Base-by-base conservation (phyloP, 1,140 invertebrate species). In the Melanaphis sacchari region DNA sequence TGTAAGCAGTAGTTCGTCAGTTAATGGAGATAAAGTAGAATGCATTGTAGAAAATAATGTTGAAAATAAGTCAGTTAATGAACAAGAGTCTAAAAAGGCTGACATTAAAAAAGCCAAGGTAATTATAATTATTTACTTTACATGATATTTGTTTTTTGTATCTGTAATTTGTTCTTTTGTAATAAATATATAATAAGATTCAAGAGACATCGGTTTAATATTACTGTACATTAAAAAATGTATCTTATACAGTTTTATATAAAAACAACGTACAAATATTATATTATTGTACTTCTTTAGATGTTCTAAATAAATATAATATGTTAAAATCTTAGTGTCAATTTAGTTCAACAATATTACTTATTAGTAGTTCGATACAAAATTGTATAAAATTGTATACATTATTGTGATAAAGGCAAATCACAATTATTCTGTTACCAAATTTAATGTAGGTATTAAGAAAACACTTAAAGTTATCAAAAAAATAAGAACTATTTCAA, bases 1-100 rank as follows among this genome's bases (percentile, higher is more conserved):
- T 84, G 91, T 93, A 54, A 93, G 91, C 49, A 93, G 91, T 84
- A 85, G 81, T 84, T 93, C 91, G 6, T 93, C 91, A 41, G 46
- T 85, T 36, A 93, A 93, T 93, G 91, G 91, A 84, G 91, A 93
- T 22, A 93, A 93, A 93, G 36, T 93, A 41, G 91, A 93, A 84
- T 84, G 46, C 85, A 5, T 31, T 26, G n/a, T 43, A n/a, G 91
- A 92, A 84, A 92, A 92, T 81, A 91, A 82, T 40, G 36, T 85
- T 49, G 81, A 93, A 85, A 93, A 52, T 18, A 82, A 93, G 40
- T 36, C 90, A 49, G 81, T 85, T 49, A 36, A 82, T 52, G 91
- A 93, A 52, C 36, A 84, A 4, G 43, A 82, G 15, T 24, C 46
- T 8, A 84, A 85, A 40, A 52, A 93, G 52, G 26, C 36, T 85